These are phyloP conservation scores for Aricia agestis DNA, from an alignment of 1,140 invertebrate species.

Conservation along the genomic window DNA sequence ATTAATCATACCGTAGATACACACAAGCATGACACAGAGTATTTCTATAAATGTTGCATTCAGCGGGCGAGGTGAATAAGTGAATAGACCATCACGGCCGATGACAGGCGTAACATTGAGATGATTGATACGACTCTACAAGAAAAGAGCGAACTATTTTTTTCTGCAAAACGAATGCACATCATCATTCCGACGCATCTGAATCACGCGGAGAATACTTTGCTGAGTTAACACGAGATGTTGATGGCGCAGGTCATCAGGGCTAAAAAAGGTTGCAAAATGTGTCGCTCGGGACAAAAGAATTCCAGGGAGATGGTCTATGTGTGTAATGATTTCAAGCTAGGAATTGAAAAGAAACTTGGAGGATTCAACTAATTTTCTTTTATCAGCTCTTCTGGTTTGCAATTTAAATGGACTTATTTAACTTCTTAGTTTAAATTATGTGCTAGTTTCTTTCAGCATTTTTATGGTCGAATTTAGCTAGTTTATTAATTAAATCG, in stretches of 20 bases:
- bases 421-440: background rate
- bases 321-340: background rate
- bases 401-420: no score
- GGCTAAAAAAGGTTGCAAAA: background rate
- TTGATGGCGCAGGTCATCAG: background rate
- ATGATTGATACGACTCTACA: slow-evolving; percentile 6
- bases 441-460: background rate
- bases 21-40: slow-evolving; percentile 1
- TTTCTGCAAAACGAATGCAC: slow-evolving; percentile 7
- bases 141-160: slow-evolving; percentile 2
- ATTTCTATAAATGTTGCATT: slow-evolving; percentile 14
- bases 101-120: slow-evolving; percentile 6
- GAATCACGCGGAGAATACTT: background rate
- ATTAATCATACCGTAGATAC: background rate
- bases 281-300: background rate
- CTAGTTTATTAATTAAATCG: background rate
- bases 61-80: slow-evolving; percentile 12
- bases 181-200: background rate
- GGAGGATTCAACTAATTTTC: no score
- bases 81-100: slow-evolving; percentile 13
- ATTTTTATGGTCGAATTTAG: background rate
- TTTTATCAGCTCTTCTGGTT: no score
- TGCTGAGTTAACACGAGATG: background rate
- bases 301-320: background rate
- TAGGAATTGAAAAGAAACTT: no score